Evolutionary conservation across 2,888 invertebrate genomes (phyloP), one percentile per base, ranked within the genome.

Genomic region (Cephonodes hylas): DNA sequence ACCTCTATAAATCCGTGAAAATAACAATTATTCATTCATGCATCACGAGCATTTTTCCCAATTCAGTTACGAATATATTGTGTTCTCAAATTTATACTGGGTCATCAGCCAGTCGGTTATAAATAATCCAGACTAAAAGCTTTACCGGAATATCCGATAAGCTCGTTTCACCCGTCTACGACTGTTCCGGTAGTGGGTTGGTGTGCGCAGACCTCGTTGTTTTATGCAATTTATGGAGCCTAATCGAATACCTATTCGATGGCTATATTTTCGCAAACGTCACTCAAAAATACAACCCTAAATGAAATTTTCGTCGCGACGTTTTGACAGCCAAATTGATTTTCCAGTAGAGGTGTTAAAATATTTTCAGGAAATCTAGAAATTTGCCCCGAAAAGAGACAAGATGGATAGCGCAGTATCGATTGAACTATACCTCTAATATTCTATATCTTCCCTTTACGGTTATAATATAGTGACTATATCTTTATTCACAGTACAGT

Each of bases 101-200:
- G 73, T 73, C 76, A 71, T 67, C 64, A 70, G 68, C 62, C 68
- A 69, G 66, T 65, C 61, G 64, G 68, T 72, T 76, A 81, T 78
- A 80, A 83, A 83, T 83, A 81, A 76, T 74, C 66, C 74, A 74
- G 76, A 71, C 82, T 85, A 77, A 84, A 84, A 84, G 84, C 84
- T 79, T 76, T 74, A 71, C 80, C 73, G 66, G 80, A 84, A 85
- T 84, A 84, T 70, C 69, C 64, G 73, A 78, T 77, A 71, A 72
- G 70, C 68, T 68, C 63, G 64, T 68, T 71, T 63, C 66, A 67
- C 70, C 71, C 71, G 77, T 76, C 77, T 75, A 70, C 75, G 68
- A 70, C 63, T 67, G 64, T 71, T 75, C 69, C 68, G 68, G 70
- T 63, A 73, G 67, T 66, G 67, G 64, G 61, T 60, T 66, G 70